Evolutionary conservation across 92 coral and sea anemone species (phyloP).

Genomic region (Umimayanthus kanabou): DNA sequence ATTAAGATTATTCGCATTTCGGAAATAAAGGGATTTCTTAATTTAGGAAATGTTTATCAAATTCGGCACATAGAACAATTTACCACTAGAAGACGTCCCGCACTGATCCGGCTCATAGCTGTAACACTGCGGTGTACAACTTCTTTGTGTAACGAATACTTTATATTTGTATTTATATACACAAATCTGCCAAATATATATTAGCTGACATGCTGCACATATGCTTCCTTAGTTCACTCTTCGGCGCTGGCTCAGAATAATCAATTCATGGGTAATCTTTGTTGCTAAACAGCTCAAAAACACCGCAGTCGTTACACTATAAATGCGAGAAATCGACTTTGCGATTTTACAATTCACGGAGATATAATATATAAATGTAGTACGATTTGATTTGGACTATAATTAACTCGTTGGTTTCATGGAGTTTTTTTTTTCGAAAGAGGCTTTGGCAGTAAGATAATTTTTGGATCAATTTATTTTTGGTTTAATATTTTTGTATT

Average conservation of each 20-base stretch:
- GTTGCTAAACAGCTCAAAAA: background rate
- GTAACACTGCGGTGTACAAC: background rate
- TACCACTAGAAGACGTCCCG: background rate
- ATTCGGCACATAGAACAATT: background rate
- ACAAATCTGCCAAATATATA: background rate
- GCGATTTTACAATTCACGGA: constrained; percentile 20
- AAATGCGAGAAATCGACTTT: background rate
- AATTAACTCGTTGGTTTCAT: constrained; percentile 13
- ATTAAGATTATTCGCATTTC: background rate
- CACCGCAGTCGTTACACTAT: background rate
- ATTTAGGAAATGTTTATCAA: background rate
- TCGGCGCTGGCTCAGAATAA: background rate
- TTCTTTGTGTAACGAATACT: background rate
- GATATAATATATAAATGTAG: background rate
- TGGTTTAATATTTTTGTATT: background rate
- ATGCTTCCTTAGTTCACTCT: background rate
- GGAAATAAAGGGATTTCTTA: background rate
- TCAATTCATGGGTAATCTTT: background rate
- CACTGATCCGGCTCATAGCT: background rate
- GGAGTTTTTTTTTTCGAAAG: background rate
- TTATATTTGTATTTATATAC: background rate
- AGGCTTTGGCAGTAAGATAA: too few species aligned
- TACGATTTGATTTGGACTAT: background rate
- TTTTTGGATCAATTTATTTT: background rate
- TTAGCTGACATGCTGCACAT: background rate